A percentile compares a stretch with the other conserved stretches of the same genome.
These are phyloP conservation scores for Adela reaumurella DNA, from an alignment of 2,888 invertebrate genomes.

Conservation along the genomic window DNA sequence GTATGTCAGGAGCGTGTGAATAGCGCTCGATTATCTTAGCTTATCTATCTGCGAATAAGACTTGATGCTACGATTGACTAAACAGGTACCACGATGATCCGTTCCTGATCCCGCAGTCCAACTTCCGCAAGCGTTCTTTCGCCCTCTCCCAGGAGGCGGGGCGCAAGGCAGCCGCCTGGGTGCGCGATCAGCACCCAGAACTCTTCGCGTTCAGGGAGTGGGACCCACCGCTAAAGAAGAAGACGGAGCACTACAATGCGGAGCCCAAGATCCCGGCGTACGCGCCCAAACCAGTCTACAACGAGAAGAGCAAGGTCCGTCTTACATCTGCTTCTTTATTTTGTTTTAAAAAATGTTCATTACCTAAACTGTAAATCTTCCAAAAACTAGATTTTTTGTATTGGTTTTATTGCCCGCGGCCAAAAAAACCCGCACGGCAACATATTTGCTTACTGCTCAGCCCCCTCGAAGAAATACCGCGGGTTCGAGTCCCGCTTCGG, in stretches of 20 bases:
- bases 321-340: too few relatives aligned
- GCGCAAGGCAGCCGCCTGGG: constrained; percentile 81
- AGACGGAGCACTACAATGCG: constrained; percentile 46
- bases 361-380: too few relatives aligned
- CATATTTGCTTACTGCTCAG: too few relatives aligned
- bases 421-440: too few relatives aligned
- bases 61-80: too few relatives aligned
- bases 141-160: constrained; percentile 84
- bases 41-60: too few relatives aligned
- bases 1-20: too few relatives aligned
- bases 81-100: constrained; percentile 88
- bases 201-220: constrained; percentile 63
- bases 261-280: constrained; percentile 66
- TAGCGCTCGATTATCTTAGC: too few relatives aligned
- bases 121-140: constrained; percentile 63
- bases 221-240: constrained; percentile 58
- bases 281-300: constrained; percentile 65
- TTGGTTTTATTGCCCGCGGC: too few relatives aligned
- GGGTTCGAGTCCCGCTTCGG: too few relatives aligned
- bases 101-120: constrained; percentile 74
- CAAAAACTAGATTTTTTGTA: too few relatives aligned
- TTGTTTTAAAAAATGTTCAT: neutral
- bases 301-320: constrained; percentile 63
- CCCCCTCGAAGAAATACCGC: too few relatives aligned
- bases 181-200: constrained; percentile 68